These are phyloP conservation scores for Neoseiulus cucumeris DNA, from an alignment of 1,140 invertebrate species.

Conservation along the genomic window DNA sequence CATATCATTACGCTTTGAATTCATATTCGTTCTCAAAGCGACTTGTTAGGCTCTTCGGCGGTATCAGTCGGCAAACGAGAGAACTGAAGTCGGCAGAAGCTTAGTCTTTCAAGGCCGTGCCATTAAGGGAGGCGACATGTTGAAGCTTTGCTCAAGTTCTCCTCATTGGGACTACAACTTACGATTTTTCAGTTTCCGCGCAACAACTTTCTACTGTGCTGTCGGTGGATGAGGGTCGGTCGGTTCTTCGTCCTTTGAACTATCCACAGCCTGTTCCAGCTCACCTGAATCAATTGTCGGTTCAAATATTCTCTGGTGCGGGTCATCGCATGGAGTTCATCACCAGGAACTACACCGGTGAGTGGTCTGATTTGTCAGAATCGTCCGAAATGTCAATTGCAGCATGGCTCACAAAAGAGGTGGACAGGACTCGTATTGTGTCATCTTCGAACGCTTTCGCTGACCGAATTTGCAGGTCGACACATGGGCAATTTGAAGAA, in stretches of 20 bases:
- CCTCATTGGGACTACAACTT: too few species aligned
- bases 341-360: not conserved
- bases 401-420: too few species aligned
- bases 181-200: not conserved
- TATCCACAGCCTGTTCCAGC: constrained; percentile 6
- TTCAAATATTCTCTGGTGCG: constrained; percentile 4
- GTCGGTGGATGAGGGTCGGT: not conserved
- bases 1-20: too few species aligned
- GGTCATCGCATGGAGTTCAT: not conserved
- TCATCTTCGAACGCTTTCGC: too few species aligned
- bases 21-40: too few species aligned
- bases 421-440: too few species aligned
- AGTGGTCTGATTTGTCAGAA: not conserved
- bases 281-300: not conserved
- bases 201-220: constrained; percentile 1
- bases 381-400: not conserved
- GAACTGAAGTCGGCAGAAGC: too few species aligned
- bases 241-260: not conserved
- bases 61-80: too few species aligned
- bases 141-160: too few species aligned
- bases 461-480: not conserved
- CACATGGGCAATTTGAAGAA: constrained; percentile 10
- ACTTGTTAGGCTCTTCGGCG: too few species aligned
- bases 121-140: too few species aligned
- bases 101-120: too few species aligned